Percentiles rank a stretch among this genome's conserved stretches.
Conservation (phyloP, 2,797 vertebrate species). For the Smutsia temminckii region DNA sequence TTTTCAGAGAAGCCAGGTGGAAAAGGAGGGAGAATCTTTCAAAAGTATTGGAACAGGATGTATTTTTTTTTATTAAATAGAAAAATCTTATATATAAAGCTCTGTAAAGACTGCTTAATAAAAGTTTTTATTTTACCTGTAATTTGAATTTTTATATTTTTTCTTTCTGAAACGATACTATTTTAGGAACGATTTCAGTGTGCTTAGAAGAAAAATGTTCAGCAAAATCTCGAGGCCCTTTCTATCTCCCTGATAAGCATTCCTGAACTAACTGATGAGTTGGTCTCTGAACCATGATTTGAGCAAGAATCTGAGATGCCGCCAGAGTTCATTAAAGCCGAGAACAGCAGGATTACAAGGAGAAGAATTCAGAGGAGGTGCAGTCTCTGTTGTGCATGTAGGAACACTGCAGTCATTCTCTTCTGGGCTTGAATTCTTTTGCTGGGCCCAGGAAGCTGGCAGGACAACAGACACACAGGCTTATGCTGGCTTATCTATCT, state of each 20-base stretch:
- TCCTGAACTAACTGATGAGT: not conserved
- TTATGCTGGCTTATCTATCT: slow-evolving; percentile 58
- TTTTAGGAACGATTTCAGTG: not conserved
- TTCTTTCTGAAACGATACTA: not conserved
- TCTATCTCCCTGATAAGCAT: not conserved
- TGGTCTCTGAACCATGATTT: not conserved
- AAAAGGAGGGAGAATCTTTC: not conserved
- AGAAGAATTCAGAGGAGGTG: not conserved
- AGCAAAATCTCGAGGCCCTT: not conserved
- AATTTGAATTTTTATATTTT: not conserved
- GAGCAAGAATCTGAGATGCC: not conserved
- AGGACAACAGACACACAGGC: slow-evolving; percentile 54
- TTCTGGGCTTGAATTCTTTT: slow-evolving; percentile 40
- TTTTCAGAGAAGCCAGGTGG: not conserved
- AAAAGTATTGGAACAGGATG: not conserved
- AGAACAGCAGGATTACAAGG: slow-evolving; percentile 32
- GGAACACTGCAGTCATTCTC: slow-evolving; percentile 39
- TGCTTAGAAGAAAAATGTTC: not conserved
- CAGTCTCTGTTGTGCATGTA: not conserved
- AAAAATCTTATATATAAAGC: not conserved
- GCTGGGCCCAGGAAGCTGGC: slow-evolving; percentile 63
- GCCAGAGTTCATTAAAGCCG: not conserved
- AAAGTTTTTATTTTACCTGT: not conserved
- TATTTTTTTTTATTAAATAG: not conserved
- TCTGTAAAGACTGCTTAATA: not conserved